Base-by-base conservation (phyloP, 2,113 vertebrate species). In the Seriola rivoliana region DNA sequence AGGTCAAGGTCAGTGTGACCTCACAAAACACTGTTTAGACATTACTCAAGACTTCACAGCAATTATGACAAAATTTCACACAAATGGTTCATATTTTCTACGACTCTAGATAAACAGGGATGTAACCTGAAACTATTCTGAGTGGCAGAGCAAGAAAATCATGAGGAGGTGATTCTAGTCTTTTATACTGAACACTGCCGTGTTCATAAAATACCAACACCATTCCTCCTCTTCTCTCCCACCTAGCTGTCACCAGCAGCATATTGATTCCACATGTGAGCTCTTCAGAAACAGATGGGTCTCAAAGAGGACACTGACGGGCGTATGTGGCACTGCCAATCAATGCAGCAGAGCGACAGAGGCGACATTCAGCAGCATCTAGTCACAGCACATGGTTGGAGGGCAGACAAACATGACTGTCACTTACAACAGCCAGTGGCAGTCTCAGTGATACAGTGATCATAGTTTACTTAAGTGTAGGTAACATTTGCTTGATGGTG, bases 241-340 rank as follows among this genome's bases (percentile, higher is more conserved):
- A 32, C 13, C 50, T n/a, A 8, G 11, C 60, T 54, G 23, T 1
- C 5, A 80, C 63, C 46, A 62, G 64, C 46, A 59, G 73, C 69
- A 48, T 38, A 78, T 63, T 71, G 59, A 78, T 78, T 60, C 17
- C 58, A 25, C 40, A 62, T 68, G 59, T 67, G 60, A 82, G 60
- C n/a, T 73, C 48, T 29, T 77, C 40, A 70, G 71, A 60, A 73
- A 60, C 67, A 75, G 79, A 85, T 69, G 62, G 67, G 67, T 85
- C 58, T 82, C 60, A 79, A 74, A 84, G 74, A 81, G 75, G 40
- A 84, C 66, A 59, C n/a, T 63, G 78, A 75, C 60, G 58, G 64
- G 36, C n/a, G 7, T 73, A 66, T 36, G 46, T 23, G 11, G 34
- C 5, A 4, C 42, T 23, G 58, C 55, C 14, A 23, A 72, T 82